Percentiles rank a stretch among this genome's conserved stretches.
Conservation (phyloP, 1,140 invertebrate genomes). For the Cryptotermes secundus region DNA sequence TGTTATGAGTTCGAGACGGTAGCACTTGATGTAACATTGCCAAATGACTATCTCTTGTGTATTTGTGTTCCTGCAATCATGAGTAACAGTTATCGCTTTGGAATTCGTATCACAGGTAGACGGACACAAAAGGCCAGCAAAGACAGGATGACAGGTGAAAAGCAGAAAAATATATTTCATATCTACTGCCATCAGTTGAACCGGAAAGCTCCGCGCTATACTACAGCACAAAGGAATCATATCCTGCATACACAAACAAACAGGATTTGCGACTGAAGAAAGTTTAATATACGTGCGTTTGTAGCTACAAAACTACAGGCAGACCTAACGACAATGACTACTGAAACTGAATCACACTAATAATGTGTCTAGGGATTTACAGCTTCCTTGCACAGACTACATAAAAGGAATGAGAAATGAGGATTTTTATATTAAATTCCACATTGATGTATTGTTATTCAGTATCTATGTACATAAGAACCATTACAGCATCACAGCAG, state of each 20-base stretch:
- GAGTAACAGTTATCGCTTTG: constrained; percentile 11
- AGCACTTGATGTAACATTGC: not conserved
- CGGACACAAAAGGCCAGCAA: not conserved
- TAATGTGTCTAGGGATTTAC: no score
- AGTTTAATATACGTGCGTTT: not conserved
- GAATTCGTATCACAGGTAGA: not conserved
- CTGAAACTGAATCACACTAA: not conserved
- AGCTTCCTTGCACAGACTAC: no score
- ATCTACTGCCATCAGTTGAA: not conserved
- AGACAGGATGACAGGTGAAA: not conserved
- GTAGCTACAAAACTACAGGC: not conserved
- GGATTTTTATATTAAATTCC: no score
- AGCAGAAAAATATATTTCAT: constrained; percentile 18
- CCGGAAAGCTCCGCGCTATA: not conserved
- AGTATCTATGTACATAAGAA: no score
- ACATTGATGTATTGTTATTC: no score
- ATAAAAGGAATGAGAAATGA: no score
- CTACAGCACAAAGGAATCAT: not conserved
- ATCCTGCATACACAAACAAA: constrained; percentile 5
- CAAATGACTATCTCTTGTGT: not conserved
- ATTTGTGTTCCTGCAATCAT: constrained; percentile 7
- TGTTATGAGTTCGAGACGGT: not conserved
- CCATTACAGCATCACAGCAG: no score
- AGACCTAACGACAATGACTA: not conserved
- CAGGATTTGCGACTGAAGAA: constrained; percentile 3